phyloP scores from a whole-genome alignment of 2,888 invertebrate species.

The Coleophora deauratella region DNA sequence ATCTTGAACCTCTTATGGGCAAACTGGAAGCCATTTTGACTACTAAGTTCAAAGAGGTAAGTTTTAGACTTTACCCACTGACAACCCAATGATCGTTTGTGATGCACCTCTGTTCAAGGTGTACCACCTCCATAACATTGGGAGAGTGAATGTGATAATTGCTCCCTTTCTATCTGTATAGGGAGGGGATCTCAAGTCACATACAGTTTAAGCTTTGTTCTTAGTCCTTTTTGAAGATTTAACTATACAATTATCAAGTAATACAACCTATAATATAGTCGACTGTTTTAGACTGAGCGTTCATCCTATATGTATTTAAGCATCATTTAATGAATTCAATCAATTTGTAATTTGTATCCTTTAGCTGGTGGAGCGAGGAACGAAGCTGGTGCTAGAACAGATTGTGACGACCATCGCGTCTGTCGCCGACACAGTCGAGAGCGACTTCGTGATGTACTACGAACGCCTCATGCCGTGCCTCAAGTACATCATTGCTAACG shows the following conservation, averaged over 20 bases:
- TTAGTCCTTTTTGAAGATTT: too few species aligned
- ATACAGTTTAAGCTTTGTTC: too few species aligned
- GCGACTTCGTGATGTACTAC: conserved; percentile 95
- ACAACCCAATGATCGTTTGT: conserved; percentile 68
- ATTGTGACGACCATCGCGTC: conserved; percentile 99
- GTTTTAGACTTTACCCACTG: conserved; percentile 3
- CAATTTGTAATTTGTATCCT: conserved; percentile 8
- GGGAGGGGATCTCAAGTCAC: conserved; percentile 64
- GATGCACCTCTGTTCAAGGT: conserved; percentile 32
- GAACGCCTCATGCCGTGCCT: conserved; percentile 95
- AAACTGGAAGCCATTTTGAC: conserved; percentile 93
- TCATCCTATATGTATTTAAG: too few species aligned
- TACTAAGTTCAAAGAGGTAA: conserved; percentile 92
- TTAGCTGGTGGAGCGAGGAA: conserved; percentile 91
- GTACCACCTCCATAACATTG: conserved; percentile 70
- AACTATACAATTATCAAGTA: too few species aligned
- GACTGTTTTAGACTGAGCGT: too few species aligned
- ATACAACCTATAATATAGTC: too few species aligned
- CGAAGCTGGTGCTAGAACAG: conserved; percentile 97
- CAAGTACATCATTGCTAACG: conserved; percentile 97
- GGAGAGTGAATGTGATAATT: conserved; percentile 58
- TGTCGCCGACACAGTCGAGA: conserved; percentile 98
- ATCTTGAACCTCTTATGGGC: conserved; percentile 92
- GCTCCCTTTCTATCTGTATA: conserved; percentile 54
- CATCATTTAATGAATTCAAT: too few species aligned